phyloP scores from a whole-genome alignment of 2,113 vertebrate species.

The Sclerurus mexicanus region DNA sequence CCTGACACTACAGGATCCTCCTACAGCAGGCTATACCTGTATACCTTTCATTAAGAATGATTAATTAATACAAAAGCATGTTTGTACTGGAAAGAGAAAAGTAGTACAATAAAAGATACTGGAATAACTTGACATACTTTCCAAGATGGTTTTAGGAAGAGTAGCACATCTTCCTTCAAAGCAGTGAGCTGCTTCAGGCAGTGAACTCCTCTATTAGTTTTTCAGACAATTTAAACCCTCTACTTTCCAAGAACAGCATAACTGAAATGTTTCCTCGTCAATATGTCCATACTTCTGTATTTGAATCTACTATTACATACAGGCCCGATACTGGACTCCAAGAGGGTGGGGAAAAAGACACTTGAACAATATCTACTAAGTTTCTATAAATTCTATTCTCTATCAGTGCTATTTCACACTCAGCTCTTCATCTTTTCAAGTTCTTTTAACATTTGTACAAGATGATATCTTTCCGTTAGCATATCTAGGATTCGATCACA shows the following conservation, averaged over 20 bases:
- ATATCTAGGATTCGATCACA: not conserved
- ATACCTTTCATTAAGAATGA: accelerated
- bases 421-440: not conserved
- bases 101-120: not conserved
- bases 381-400: not conserved
- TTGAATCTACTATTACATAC: not conserved
- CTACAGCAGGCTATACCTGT: not conserved
- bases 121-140: not conserved
- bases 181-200: not conserved
- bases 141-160: not conserved
- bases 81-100: not conserved
- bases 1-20: not conserved
- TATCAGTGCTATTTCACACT: not conserved
- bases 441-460: not conserved
- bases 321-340: not conserved
- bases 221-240: not conserved
- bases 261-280: not conserved
- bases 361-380: not conserved
- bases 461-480: not conserved
- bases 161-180: not conserved
- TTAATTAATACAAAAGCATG: not conserved
- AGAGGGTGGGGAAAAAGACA: not conserved
- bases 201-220: not conserved
- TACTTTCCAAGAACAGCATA: not conserved
- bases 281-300: not conserved